These are phyloP conservation scores for Syrmaticus mikado DNA, from an alignment of 2,113 vertebrate species.

Conservation along the genomic window DNA sequence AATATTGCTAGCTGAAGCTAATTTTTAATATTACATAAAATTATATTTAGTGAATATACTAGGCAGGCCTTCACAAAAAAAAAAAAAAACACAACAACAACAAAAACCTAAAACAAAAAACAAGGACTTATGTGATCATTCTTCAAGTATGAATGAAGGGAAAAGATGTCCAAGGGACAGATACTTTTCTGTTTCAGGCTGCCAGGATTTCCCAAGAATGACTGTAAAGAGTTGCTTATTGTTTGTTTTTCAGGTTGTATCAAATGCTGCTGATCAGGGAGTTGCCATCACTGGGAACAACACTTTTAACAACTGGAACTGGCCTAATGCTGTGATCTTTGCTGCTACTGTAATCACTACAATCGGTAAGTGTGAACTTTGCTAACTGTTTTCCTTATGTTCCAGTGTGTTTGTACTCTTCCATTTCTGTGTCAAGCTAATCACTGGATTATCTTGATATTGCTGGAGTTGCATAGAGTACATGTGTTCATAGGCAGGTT, in stretches of 20 bases:
- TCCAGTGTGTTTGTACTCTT: not conserved
- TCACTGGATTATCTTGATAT: not conserved
- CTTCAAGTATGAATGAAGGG: not conserved
- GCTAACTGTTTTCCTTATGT: not conserved
- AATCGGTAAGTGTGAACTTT: slow-evolving; percentile 82
- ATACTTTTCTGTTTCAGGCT: not conserved
- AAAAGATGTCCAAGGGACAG: not conserved
- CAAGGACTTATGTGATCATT: not conserved
- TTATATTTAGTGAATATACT: not conserved
- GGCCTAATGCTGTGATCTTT: slow-evolving; percentile 98
- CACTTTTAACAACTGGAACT: slow-evolving; percentile 98
- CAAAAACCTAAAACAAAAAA: no score
- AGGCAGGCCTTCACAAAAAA: not conserved
- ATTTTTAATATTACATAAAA: not conserved
- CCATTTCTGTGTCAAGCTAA: not conserved
- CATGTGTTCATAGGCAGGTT: not conserved
- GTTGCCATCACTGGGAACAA: slow-evolving; percentile 94
- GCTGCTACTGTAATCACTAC: slow-evolving; percentile 98
- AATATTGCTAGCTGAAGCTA: not conserved
- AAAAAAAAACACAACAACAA: not conserved
- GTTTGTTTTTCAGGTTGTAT: slow-evolving; percentile 82
- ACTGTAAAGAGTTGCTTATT: not conserved
- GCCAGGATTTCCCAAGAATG: not conserved
- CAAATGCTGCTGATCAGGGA: slow-evolving; percentile 91
- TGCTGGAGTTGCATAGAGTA: not conserved